Base-by-base conservation (phyloP, 2,888 invertebrate species). In the Pseudoips prasinana region DNA sequence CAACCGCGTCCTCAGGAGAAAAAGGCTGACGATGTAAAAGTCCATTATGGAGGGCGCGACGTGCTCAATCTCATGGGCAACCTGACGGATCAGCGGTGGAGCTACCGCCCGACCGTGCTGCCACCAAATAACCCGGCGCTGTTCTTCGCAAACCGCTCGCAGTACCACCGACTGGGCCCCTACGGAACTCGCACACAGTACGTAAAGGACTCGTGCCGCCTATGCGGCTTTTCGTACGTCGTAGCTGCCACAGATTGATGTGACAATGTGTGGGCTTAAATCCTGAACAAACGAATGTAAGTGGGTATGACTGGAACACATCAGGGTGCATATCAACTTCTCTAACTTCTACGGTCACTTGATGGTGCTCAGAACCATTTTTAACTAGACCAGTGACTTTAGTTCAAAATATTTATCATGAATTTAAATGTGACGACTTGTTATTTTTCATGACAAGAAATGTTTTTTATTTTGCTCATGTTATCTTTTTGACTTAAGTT, bases 141-240 rank as follows among this genome's bases (percentile, higher is more conserved):
- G 59, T 91, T 90, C 84, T 90, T 91, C 64, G 90, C 90, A 53
- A 92, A 92, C 75, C 90, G 91, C 58, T 92, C 92, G 25, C 90
- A 91, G 71, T 91, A 91, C 58, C 90, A 91, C 69, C 90, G 91
- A 29, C 75, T 91, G 58, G 90, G 90, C 4, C 88, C 89, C 6
- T 85, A 87, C 39, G 90, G 89, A 54, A 84, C 90, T 42, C 84
- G 80, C 63, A 89, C 90, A 69, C 90, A 91, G 75, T 91, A 91
- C 59, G 89, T 90, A 73, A 87, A 80, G 63, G 90, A 90, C 50
- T 72, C 75, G 59, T 90, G 90, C 73, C 79, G 76, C 58, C 64
- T 73, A 40, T 90, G 90, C 52, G 90, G 85, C 64, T 90, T 90
- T 70, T 63, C 84, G 40, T 90, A 84, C 78, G 86, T 87, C 5